Conservation (phyloP, 1,140 invertebrate genomes). For the Zaprionus kolodkinae region DNA sequence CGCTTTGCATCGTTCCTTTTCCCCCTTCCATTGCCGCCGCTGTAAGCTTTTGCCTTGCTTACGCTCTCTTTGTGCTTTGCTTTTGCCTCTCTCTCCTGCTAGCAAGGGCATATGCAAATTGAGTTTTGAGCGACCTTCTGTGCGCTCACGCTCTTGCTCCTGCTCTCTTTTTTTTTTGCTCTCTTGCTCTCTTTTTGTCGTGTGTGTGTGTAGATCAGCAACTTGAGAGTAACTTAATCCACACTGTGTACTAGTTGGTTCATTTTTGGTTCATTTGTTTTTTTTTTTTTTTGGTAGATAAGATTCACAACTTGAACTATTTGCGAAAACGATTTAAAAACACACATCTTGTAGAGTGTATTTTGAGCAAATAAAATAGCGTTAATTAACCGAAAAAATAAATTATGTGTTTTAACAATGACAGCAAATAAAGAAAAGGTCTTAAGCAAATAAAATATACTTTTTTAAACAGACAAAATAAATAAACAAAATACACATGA, state of each 20-base stretch:
- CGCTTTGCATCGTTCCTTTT: constrained; percentile 18
- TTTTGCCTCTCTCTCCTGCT: constrained; percentile 31
- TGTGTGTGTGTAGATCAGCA: constrained; percentile 2
- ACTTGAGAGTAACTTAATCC: background rate
- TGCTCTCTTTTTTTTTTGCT: background rate
- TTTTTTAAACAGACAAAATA: constrained; percentile 26
- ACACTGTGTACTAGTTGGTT: background rate
- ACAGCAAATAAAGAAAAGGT: constrained; percentile 13
- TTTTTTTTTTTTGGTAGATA: constrained; percentile 4
- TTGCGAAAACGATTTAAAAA: no score
- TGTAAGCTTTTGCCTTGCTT: constrained; percentile 21
- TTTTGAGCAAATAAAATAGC: constrained; percentile 20
- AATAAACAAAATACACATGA: constrained; percentile 21
- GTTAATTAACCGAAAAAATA: constrained; percentile 12
- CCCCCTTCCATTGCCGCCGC: background rate
- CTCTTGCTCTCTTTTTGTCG: background rate
- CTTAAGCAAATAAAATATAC: constrained; percentile 14
- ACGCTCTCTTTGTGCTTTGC: constrained; percentile 19
- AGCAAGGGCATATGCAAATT: constrained; percentile 63
- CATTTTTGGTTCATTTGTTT: background rate
- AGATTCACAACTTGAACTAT: background rate
- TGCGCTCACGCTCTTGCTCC: constrained; percentile 1
- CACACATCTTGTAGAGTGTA: background rate
- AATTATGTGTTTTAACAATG: no score
- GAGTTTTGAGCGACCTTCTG: constrained; percentile 42